Evolutionary conservation across 2,797 vertebrate genomes (phyloP).

Genomic region (Micromesistius poutassou): DNA sequence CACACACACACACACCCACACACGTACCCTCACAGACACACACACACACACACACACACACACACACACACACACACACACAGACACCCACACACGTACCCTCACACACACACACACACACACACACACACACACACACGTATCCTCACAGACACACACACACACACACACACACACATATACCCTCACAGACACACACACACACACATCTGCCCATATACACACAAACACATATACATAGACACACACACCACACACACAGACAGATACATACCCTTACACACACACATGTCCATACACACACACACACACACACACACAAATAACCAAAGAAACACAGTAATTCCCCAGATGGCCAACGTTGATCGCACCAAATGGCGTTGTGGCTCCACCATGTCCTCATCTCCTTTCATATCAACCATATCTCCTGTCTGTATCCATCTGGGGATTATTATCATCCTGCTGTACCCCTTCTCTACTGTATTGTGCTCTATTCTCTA

Average conservation of each 20-base stretch:
- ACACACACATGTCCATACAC: constrained; percentile 4
- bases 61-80: neutral
- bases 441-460: too few species aligned
- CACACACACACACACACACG: neutral
- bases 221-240: neutral
- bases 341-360: constrained; percentile 15
- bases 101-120: neutral
- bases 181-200: neutral
- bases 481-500: too few species aligned
- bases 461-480: too few species aligned
- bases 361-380: neutral
- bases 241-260: neutral
- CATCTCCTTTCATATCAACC: constrained; percentile 13
- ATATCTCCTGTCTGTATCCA: constrained; percentile 1
- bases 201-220: neutral
- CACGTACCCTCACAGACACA: neutral
- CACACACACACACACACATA: neutral
- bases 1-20: neutral
- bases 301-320: constrained; percentile 5
- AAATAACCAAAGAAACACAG: too few species aligned
- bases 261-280: neutral
- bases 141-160: neutral
- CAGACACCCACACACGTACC: neutral
- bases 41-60: constrained; percentile 2
- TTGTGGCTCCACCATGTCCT: constrained; percentile 24